A percentile compares a stretch with the other conserved stretches of the same genome.
Evolutionary conservation across 2,888 invertebrate species (phyloP).

Genomic region (Melitaea athalia): DNA sequence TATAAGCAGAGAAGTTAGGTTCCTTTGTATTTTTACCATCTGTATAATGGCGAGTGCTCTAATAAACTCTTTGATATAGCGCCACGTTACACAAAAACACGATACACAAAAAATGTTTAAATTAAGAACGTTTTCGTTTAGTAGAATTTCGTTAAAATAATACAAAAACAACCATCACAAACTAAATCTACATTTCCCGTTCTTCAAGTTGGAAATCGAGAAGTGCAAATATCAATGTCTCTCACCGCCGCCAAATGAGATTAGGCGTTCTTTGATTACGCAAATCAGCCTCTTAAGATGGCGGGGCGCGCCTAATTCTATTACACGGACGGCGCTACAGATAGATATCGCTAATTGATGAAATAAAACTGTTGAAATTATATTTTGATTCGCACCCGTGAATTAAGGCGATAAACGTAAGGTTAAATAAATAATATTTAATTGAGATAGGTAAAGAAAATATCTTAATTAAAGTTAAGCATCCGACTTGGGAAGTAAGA

Average conservation of each 20-base stretch:
- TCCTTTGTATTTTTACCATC: too few species aligned
- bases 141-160: too few species aligned
- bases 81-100: too few species aligned
- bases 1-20: too few species aligned
- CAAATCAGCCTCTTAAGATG: slow-evolving; percentile 69
- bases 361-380: neutral
- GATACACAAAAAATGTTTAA: too few species aligned
- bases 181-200: neutral
- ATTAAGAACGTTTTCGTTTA: too few species aligned
- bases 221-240: slow-evolving; percentile 31
- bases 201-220: slow-evolving; percentile 16
- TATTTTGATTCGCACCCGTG: neutral
- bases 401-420: neutral
- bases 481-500: too few species aligned
- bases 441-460: too few species aligned
- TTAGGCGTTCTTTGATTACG: slow-evolving; percentile 70
- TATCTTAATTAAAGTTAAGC: too few species aligned
- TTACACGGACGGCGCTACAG: slow-evolving; percentile 47
- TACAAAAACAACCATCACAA: neutral
- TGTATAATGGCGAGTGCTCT: too few species aligned
- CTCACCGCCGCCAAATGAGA: slow-evolving; percentile 42
- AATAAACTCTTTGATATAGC: too few species aligned
- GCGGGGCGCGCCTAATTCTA: slow-evolving; percentile 59
- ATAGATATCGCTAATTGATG: slow-evolving; percentile 1
- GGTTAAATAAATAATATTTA: neutral